Evolutionary conservation across 2,797 vertebrate genomes (phyloP).

Genomic region (Sternarchorhynchus goeldii): DNA sequence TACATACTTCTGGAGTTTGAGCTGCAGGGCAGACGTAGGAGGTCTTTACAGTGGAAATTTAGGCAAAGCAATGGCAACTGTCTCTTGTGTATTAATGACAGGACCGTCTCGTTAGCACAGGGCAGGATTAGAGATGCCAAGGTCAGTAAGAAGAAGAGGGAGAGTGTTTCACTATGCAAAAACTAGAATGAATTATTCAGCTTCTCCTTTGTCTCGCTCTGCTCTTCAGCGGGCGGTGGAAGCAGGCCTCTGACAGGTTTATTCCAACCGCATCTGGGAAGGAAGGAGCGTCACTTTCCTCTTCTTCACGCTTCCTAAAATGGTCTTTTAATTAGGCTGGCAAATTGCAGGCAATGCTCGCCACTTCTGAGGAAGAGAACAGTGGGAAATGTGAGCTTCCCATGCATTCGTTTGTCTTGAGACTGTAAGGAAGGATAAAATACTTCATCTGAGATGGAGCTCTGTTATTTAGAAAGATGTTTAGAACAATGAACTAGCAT

Average conservation of each 20-base stretch:
- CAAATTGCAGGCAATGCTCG: constrained; percentile 51
- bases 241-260: constrained; percentile 53
- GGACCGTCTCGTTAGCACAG: constrained; percentile 33
- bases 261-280: constrained; percentile 56
- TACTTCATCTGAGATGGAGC: constrained; percentile 15
- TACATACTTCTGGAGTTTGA: not conserved
- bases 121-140: constrained; percentile 47
- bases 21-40: not conserved
- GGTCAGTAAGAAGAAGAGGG: constrained; percentile 49
- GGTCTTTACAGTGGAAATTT: not conserved
- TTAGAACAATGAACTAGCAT: constrained; percentile 30
- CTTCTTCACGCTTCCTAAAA: constrained; percentile 49
- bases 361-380: constrained; percentile 41
- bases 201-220: constrained; percentile 36
- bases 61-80: constrained; percentile 5
- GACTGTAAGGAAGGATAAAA: constrained; percentile 40
- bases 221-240: constrained; percentile 39
- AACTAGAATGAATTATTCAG: constrained; percentile 61
- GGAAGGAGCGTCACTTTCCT: constrained; percentile 33
- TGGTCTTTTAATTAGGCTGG: constrained; percentile 55
- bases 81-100: constrained; percentile 45
- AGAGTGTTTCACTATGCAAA: constrained; percentile 50
- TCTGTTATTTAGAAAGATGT: constrained; percentile 31
- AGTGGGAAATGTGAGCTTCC: constrained; percentile 55
- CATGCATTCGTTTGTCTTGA: constrained; percentile 42